phyloP scores from a whole-genome alignment of 2,797 vertebrate genomes.

The Orientallactaga sibirica region DNA sequence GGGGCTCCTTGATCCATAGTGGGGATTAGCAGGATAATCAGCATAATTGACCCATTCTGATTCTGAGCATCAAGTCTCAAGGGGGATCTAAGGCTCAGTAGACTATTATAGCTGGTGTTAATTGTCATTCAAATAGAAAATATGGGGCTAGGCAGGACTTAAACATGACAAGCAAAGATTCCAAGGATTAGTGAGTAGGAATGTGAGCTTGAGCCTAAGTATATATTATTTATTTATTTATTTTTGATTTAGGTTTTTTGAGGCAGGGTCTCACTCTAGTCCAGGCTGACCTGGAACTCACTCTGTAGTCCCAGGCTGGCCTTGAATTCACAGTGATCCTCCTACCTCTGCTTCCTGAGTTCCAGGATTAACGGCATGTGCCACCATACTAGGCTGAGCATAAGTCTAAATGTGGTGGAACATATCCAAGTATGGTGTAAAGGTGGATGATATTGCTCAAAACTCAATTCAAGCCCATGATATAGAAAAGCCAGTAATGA shows the following conservation, averaged over 20 bases:
- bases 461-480: not conserved
- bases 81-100: conserved; percentile 26
- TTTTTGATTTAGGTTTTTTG: too few species aligned
- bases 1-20: conserved; percentile 22
- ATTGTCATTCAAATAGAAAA: conserved; percentile 2
- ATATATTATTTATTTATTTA: too few species aligned
- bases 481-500: not conserved
- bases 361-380: too few species aligned
- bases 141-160: not conserved
- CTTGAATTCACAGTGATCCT: too few species aligned
- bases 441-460: not conserved
- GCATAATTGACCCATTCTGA: conserved; percentile 58
- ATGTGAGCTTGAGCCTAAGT: not conserved
- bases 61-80: not conserved
- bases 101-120: conserved; percentile 20
- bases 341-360: too few species aligned
- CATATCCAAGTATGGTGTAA: not conserved
- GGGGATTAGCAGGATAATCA: conserved; percentile 64
- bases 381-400: too few species aligned
- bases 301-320: too few species aligned
- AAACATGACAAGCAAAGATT: not conserved
- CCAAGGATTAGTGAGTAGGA: not conserved
- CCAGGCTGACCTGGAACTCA: too few species aligned
- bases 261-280: too few species aligned
- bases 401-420: not conserved